A percentile compares a stretch with the other conserved stretches of the same genome.
Conservation (phyloP, 2,888 invertebrate genomes). For the Cyaniris semiargus region DNA sequence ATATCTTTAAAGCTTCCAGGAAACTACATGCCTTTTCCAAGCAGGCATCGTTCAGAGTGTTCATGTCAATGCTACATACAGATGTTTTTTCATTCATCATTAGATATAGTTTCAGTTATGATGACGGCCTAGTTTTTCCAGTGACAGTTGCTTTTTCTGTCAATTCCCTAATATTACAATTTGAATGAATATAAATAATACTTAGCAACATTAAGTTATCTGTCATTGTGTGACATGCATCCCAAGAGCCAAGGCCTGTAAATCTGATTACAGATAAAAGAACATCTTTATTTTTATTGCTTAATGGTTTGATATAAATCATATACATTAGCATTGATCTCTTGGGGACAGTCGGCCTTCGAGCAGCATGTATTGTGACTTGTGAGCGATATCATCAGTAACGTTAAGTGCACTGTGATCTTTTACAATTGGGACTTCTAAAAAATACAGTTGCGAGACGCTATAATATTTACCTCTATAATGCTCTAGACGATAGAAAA, state of each 20-base stretch:
- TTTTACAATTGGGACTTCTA: constrained; percentile 40
- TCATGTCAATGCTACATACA: neutral
- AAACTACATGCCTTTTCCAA: neutral
- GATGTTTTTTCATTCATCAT: too few species aligned
- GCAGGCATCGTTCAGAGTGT: neutral
- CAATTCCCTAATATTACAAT: too few species aligned
- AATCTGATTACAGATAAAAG: constrained; percentile 27
- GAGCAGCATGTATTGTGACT: constrained; percentile 50
- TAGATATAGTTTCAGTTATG: too few species aligned
- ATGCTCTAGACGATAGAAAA: too few species aligned
- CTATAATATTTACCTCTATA: neutral
- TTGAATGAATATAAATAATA: neutral
- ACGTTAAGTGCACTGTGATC: constrained; percentile 29
- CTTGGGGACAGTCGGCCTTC: constrained; percentile 66
- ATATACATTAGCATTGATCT: constrained; percentile 68
- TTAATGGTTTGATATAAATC: constrained; percentile 61
- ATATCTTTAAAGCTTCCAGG: neutral
- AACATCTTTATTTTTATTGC: constrained; percentile 33
- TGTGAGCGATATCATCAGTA: constrained; percentile 43
- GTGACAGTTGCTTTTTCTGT: too few species aligned
- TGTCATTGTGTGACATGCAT: neutral
- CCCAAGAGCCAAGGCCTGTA: neutral
- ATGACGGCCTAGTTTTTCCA: too few species aligned
- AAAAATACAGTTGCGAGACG: neutral
- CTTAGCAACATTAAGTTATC: neutral